phyloP scores from a whole-genome alignment of 2,797 vertebrate genomes.

The Erethizon dorsatum region DNA sequence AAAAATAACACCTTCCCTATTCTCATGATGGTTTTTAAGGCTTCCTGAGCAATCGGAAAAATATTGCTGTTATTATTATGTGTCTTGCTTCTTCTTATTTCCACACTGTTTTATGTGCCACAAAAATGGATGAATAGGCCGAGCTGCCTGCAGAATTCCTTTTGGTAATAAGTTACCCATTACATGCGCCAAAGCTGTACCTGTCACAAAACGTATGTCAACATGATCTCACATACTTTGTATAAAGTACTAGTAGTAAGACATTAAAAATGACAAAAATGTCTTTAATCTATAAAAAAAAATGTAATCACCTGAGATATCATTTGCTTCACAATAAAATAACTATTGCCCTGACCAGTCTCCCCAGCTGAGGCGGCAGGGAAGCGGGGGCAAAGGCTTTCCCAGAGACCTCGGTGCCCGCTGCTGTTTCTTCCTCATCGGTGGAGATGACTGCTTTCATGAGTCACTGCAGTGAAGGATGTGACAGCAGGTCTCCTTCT shows the following conservation, averaged over 20 bases:
- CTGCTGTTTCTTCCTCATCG: neutral
- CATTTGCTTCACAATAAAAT: conserved; percentile 84
- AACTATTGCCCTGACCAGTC: conserved; percentile 79
- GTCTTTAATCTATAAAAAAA: conserved; percentile 89
- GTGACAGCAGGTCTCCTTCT: fast-evolving
- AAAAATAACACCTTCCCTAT: neutral
- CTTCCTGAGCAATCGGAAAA: neutral
- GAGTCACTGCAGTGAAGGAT: neutral
- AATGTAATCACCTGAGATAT: conserved; percentile 87
- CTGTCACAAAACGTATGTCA: conserved; percentile 87
- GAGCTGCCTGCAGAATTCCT: conserved; percentile 84
- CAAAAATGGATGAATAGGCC: conserved; percentile 78
- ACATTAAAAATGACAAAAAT: conserved; percentile 93
- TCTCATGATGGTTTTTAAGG: neutral
- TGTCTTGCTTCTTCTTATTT: neutral
- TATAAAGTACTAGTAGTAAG: conserved; percentile 90
- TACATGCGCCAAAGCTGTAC: conserved; percentile 87
- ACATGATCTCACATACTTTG: conserved; percentile 88
- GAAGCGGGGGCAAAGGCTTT: conserved; percentile 56
- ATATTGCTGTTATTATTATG: no score
- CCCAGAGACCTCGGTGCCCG: conserved; percentile 44
- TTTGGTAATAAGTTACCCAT: conserved; percentile 89
- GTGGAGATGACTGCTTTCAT: neutral
- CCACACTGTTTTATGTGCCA: conserved; percentile 37
- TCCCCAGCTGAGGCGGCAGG: conserved; percentile 78